Base-by-base conservation (phyloP, 2,888 invertebrate genomes). In the Trichogramma evanescens region DNA sequence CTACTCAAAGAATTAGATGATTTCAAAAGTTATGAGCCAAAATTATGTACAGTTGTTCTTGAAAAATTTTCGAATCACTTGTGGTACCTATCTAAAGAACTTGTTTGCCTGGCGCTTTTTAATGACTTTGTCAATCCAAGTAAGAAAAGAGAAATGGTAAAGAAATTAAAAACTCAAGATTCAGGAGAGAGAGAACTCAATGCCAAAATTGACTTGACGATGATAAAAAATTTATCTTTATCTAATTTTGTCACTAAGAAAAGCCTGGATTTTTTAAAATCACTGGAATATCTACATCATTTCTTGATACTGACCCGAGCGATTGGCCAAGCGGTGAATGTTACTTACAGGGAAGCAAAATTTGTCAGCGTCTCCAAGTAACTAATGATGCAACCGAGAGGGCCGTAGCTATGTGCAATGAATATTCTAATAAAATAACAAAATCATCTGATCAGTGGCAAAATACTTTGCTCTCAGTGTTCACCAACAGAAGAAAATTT, bases 41-140 rank as follows among this genome's bases (percentile, higher is more conserved):
- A 50, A 52, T 43, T 61, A 13, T 52, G 60, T 40, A 13, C 9
- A 10, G 56, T 49, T 9, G 45, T 57, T n/a, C 9, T 43, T n/a
- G 41, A 42, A 6, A 62, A 55, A 52, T 43, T 59, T 3, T 9
- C 41, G 8, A 26, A 45, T 10, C 62, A 62, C 44, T 50, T 62
- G 44, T 62, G 62, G 59, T 59, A 62, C 41, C 50, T 62, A 49
- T 50, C 55, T n/a, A 50, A 59, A 45, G 53, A 62, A 10, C 41
- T 59, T 8, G 49, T 44, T 5, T 41, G 41, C 8, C 51, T 61
- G 39, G 13, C 61, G 7, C 50, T 63, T n/a, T 63, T 61, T 43
- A 56, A 61, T 50, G 53, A 60, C 38, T 44, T 13, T 26, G 50
- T 63, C 38, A 9, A 52, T n/a, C 6, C 50, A 6, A n/a, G 45